phyloP scores from a whole-genome alignment of 2,888 invertebrate species.

The Andrena fulva region DNA sequence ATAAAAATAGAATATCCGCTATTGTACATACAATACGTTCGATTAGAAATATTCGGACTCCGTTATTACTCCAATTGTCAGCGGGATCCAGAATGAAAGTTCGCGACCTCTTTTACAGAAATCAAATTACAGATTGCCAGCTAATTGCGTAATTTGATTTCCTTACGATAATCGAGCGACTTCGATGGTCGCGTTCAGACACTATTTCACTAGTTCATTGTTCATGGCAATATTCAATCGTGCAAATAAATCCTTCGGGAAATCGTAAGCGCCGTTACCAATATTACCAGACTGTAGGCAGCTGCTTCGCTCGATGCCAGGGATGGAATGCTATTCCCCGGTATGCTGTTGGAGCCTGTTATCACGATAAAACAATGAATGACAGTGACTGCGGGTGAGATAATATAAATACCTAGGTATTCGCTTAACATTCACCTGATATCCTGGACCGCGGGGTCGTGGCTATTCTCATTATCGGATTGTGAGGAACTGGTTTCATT shows the following conservation, averaged over 20 bases:
- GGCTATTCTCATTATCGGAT: constrained; percentile 80
- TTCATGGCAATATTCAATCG: constrained; percentile 29
- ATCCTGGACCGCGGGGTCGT: constrained; percentile 75
- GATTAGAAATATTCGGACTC: not conserved
- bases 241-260: constrained; percentile 12
- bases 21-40: not conserved
- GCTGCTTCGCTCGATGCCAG: constrained; percentile 26
- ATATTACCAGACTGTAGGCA: constrained; percentile 6
- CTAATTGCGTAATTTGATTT: not conserved
- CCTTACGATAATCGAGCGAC: not conserved
- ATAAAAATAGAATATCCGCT: not conserved
- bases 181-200: not conserved
- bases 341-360: constrained; percentile 48
- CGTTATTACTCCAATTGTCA: not conserved
- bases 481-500: constrained; percentile 76
- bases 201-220: constrained; percentile 47
- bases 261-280: constrained; percentile 11
- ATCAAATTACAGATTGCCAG: not conserved
- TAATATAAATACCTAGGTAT: not conserved
- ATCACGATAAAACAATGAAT: constrained; percentile 2
- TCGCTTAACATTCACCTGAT: constrained; percentile 65
- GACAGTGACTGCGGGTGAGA: not conserved
- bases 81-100: not conserved
- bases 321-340: constrained; percentile 62
- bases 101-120: not conserved